Percentiles rank a stretch among this genome's conserved stretches.
Conservation (phyloP, 2,113 vertebrate species). For the Hiodon tergisus region DNA sequence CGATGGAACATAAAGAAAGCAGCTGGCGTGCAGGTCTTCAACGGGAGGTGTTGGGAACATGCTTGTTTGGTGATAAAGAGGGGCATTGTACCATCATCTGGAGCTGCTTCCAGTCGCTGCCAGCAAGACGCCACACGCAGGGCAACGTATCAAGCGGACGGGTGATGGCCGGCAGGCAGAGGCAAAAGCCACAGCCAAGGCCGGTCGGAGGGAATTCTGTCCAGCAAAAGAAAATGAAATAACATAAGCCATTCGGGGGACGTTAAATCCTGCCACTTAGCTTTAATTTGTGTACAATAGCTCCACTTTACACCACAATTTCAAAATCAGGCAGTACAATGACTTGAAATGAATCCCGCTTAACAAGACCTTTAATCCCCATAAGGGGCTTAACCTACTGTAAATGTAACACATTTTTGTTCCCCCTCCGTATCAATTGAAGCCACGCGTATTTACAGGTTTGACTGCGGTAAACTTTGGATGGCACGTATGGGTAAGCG, state of each 20-base stretch:
- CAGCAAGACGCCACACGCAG: too few relatives aligned
- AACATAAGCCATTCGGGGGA: constrained; percentile 21
- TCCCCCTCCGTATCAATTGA: neutral
- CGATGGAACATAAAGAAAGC: too few relatives aligned
- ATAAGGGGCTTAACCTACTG: neutral
- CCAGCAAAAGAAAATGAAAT: neutral
- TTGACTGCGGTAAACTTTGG: neutral
- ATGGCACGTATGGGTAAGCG: neutral
- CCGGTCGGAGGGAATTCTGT: constrained; percentile 11
- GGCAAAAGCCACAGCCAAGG: too few relatives aligned
- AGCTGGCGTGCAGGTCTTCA: too few relatives aligned
- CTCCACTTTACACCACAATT: constrained; percentile 3
- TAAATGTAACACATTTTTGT: neutral
- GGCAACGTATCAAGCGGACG: too few relatives aligned
- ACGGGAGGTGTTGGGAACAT: too few relatives aligned
- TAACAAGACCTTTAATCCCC: neutral
- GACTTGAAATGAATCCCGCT: constrained; percentile 41
- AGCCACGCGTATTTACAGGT: neutral
- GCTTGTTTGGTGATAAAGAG: too few relatives aligned
- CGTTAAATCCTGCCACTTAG: constrained; percentile 23
- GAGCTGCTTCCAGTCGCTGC: too few relatives aligned
- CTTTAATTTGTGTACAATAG: neutral
- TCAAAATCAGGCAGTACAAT: neutral
- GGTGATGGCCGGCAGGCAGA: too few relatives aligned
- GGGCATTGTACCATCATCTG: too few relatives aligned